A percentile compares a stretch with the other conserved stretches of the same genome.
phyloP scores from a whole-genome alignment of 2,888 invertebrate genomes.

The Cerceris rybyensis region DNA sequence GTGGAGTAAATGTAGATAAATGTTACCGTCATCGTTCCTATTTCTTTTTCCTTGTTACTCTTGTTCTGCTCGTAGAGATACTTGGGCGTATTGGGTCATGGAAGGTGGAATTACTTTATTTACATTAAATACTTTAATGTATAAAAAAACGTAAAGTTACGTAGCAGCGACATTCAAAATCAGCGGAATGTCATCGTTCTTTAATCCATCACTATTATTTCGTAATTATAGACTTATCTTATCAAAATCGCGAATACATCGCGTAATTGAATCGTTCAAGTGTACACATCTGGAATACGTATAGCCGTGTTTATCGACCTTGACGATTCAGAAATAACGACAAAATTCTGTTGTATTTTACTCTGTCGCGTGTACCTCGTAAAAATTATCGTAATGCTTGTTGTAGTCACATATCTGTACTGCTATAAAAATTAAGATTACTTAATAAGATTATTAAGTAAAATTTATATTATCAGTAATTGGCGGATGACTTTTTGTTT shows the following conservation, averaged over 20 bases:
- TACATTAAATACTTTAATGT: not conserved
- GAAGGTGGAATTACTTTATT: not conserved
- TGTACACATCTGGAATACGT: not conserved
- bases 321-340: slow-evolving; percentile 12
- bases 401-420: not conserved
- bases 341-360: not conserved
- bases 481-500: too few relatives aligned
- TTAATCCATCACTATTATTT: not conserved
- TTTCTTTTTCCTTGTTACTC: too few relatives aligned
- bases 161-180: not conserved
- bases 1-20: too few relatives aligned
- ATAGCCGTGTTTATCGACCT: slow-evolving; percentile 20
- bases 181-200: not conserved
- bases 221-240: slow-evolving; percentile 32
- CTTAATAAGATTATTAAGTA: too few relatives aligned
- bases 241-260: slow-evolving; percentile 30
- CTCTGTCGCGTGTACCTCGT: not conserved
- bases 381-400: not conserved
- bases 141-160: too few relatives aligned
- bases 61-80: not conserved
- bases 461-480: too few relatives aligned
- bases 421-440: too few relatives aligned
- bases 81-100: not conserved
- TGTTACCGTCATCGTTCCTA: too few relatives aligned
- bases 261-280: not conserved